Percentiles rank a stretch among this genome's conserved stretches.
Conservation (phyloP, 2,113 vertebrate genomes). For the Tor tambroides region DNA sequence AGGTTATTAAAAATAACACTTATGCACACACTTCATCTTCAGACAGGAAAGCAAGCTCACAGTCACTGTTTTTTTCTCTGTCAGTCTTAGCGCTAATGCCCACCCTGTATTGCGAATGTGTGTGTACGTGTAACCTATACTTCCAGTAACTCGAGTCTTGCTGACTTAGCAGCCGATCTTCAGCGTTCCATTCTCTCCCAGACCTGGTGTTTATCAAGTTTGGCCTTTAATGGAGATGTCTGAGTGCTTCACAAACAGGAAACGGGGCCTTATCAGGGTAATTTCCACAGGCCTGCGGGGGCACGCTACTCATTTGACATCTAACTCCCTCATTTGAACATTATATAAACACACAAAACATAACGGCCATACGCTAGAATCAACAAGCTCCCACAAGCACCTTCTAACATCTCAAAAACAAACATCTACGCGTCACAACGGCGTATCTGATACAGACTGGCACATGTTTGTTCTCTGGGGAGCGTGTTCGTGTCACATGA, state of each 20-base stretch:
- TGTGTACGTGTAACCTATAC: neutral
- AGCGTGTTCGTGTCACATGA: constrained; percentile 31
- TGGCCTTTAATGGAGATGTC: constrained; percentile 48
- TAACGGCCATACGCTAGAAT: neutral
- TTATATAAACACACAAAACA: constrained; percentile 39
- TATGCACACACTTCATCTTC: neutral
- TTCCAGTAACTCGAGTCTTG: constrained; percentile 14
- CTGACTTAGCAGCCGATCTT: constrained; percentile 16
- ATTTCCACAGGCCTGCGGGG: constrained; percentile 29
- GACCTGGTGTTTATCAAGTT: constrained; percentile 42
- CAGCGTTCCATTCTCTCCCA: constrained; percentile 15
- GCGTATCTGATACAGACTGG: neutral
- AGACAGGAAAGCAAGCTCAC: neutral
- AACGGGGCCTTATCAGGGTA: constrained; percentile 29
- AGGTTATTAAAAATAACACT: neutral
- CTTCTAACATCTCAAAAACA: constrained; percentile 25
- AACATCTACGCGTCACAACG: neutral
- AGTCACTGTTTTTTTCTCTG: neutral
- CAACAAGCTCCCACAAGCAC: constrained; percentile 7
- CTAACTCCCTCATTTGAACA: neutral
- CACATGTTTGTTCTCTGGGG: neutral
- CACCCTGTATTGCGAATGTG: neutral
- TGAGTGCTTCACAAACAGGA: constrained; percentile 43
- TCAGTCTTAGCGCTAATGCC: constrained; percentile 18
- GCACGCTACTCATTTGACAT: constrained; percentile 30